Evolutionary conservation across 2,113 vertebrate species (phyloP).

Genomic region (Phylloscopus whistleri): DNA sequence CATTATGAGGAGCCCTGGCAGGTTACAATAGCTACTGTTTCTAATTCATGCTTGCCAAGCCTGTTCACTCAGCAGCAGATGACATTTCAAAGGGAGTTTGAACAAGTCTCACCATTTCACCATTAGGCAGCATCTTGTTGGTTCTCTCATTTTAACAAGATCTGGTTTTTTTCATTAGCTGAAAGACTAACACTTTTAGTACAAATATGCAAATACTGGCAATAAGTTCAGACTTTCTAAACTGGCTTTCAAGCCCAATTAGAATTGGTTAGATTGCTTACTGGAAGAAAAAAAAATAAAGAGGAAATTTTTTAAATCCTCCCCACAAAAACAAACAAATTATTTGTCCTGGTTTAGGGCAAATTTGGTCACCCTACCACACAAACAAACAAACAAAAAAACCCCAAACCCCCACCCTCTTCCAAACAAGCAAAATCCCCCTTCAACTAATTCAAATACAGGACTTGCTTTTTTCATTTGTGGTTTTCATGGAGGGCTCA

Average conservation of each 20-base stretch:
- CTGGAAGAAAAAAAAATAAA: background rate
- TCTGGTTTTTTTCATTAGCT: conserved; percentile 17
- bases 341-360: too few species aligned
- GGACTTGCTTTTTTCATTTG: background rate
- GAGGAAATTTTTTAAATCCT: background rate
- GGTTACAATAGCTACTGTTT: background rate
- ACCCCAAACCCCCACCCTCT: too few species aligned
- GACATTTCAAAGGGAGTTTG: background rate
- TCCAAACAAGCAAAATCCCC: background rate
- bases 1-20: background rate
- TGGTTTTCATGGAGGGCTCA: background rate
- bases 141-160: background rate
- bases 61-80: background rate
- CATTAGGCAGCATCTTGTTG: background rate
- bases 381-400: background rate
- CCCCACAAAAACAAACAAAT: background rate
- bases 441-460: background rate
- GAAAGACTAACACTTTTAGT: background rate
- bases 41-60: background rate
- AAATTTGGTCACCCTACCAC: too few species aligned
- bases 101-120: background rate
- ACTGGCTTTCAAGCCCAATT: background rate
- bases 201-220: background rate
- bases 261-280: background rate
- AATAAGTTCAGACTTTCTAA: background rate